phyloP scores from a whole-genome alignment of 2,113 vertebrate species.

The Jacana jacana region DNA sequence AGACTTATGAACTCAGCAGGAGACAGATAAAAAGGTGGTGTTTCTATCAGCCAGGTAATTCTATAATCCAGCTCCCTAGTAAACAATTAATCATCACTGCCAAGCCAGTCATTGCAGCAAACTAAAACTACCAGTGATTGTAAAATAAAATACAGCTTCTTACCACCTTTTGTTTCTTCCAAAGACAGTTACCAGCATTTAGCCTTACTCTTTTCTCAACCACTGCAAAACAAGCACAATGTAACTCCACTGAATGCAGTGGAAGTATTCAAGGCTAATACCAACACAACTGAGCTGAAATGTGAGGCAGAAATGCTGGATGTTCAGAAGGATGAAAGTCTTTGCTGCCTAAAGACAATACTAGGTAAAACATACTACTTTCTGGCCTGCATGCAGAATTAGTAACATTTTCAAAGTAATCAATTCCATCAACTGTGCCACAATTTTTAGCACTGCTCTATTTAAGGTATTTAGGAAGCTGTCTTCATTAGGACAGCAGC shows the following conservation, averaged over 20 bases:
- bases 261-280: not conserved
- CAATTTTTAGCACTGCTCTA: not conserved
- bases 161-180: not conserved
- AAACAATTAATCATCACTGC: not conserved
- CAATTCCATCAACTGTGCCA: not conserved
- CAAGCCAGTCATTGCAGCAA: not conserved
- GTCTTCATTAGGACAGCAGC: not conserved
- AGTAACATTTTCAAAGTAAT: not conserved
- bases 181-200: not conserved
- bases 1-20: not conserved
- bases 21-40: not conserved
- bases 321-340: not conserved
- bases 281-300: not conserved
- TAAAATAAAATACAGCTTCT: constrained; percentile 17
- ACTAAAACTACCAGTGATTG: not conserved
- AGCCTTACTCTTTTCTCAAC: not conserved
- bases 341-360: not conserved
- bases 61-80: not conserved
- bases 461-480: not conserved
- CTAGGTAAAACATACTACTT: not conserved
- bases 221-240: not conserved
- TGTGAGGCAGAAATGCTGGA: not conserved
- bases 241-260: not conserved
- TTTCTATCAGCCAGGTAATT: too few relatives aligned
- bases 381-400: not conserved